Evolutionary conservation across 2,888 invertebrate species (phyloP), one percentile per base, ranked within the genome.

Genomic region (Eupithecia dodoneata): DNA sequence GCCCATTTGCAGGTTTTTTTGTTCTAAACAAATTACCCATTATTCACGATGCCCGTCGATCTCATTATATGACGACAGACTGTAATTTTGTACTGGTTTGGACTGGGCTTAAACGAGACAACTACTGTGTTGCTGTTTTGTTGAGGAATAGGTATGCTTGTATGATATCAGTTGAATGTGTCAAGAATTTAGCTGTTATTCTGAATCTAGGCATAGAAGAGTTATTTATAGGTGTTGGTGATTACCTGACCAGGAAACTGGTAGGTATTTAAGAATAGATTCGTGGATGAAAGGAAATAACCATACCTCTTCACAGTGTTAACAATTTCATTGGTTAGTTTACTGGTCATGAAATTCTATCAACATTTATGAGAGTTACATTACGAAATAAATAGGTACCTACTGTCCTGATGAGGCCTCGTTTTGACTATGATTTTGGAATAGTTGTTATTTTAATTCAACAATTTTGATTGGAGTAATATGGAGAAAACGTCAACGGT

Each of bases 1-100:
- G 89, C 90, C 94, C 94, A 93, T 94, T 94, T 93, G 93, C 93
- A 87, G 92, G 92, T 91, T 92, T 93, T 93, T 95, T 93, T 93
- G 90, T 90, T 93, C 90, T 87, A 91, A 91, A 93, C 94, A 94
- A 94, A 95, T 94, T 94, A 94, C 92, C 91, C 90, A 90, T 93
- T 92, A 92, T 93, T 93, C 90, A 92, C 88, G 88, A 91, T 91
- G 90, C 87, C 89, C 89, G 87, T 87, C 89, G 89, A 91, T 92
- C 92, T 91, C 88, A 92, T 93, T 93, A 93, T 89, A 88, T 86
- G 86, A 88, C 89, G 91, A 91, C 90, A 90, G 90, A 89, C 88
- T 85, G 89, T 86, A 83, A 74, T 79, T 80, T 79, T 81, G 75
- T 81, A 59, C 74, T 76, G 59, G 71, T 73, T 79, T 67, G 45